A percentile compares a stretch with the other conserved stretches of the same genome.
phyloP scores from a whole-genome alignment of 2,797 vertebrate species.

The Denticeps clupeoides region DNA sequence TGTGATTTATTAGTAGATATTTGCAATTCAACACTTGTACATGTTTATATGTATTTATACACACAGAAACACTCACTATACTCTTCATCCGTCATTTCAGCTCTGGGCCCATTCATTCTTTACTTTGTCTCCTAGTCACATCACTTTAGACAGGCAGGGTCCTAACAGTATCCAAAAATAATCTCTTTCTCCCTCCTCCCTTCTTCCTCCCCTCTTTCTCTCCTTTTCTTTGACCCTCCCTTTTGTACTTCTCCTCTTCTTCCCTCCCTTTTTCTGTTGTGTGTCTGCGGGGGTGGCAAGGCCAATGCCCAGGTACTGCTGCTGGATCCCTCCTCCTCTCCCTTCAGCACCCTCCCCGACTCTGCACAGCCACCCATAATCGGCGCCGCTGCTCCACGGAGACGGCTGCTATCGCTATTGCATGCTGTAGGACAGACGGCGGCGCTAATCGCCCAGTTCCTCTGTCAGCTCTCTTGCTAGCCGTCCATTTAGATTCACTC shows the following conservation, averaged over 20 bases:
- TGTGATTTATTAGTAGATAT: too few relatives aligned
- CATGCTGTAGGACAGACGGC: not conserved
- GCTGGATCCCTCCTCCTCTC: slow-evolving; percentile 29
- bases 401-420: too few relatives aligned
- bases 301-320: slow-evolving; percentile 69
- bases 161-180: slow-evolving; percentile 27
- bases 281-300: slow-evolving; percentile 52
- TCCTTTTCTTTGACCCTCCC: slow-evolving; percentile 19
- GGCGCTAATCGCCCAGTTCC: too few relatives aligned
- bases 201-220: slow-evolving; percentile 8
- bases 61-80: not conserved
- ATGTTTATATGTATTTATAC: not conserved
- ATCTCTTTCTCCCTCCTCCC: slow-evolving; percentile 29
- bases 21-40: slow-evolving; percentile 7
- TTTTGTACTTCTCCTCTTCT: slow-evolving; percentile 4
- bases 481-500: too few relatives aligned
- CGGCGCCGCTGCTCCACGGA: too few relatives aligned
- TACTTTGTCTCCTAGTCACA: slow-evolving; percentile 14
- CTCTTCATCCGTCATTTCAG: not conserved
- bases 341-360: slow-evolving; percentile 8
- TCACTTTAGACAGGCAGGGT: slow-evolving; percentile 14
- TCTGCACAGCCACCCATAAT: too few relatives aligned
- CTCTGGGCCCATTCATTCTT: slow-evolving; percentile 7
- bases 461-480: too few relatives aligned
- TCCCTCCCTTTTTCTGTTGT: slow-evolving; percentile 5